A percentile compares a stretch with the other conserved stretches of the same genome.
Conservation (phyloP, 2,113 vertebrate genomes). For the Nothobranchius furzeri region DNA sequence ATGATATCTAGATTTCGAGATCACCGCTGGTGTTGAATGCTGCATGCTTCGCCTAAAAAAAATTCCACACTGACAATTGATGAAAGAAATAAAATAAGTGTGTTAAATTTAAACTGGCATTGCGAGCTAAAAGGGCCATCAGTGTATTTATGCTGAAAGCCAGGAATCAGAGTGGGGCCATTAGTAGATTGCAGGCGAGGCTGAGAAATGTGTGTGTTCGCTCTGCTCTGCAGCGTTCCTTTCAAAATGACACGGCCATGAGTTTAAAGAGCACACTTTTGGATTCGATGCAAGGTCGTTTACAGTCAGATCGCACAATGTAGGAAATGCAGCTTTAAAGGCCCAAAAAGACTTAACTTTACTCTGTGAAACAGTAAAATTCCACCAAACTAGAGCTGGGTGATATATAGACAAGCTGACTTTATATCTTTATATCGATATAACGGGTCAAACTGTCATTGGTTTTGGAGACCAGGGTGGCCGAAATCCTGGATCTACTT, state of each 20-base stretch:
- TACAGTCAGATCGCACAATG: background rate
- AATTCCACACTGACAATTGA: background rate
- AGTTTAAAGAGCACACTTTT: slow-evolving; percentile 20
- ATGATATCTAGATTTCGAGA: slow-evolving; percentile 12
- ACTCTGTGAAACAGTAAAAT: background rate
- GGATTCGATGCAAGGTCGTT: background rate
- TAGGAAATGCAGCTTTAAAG: background rate
- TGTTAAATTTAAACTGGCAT: slow-evolving; percentile 19
- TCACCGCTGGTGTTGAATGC: slow-evolving; percentile 3
- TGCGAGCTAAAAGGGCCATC: slow-evolving; percentile 19
- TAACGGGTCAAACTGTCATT: no score
- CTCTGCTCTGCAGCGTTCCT: background rate
- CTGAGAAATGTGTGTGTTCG: slow-evolving; percentile 5
- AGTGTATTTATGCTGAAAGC: slow-evolving; percentile 8
- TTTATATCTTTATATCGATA: no score
- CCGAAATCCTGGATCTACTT: no score
- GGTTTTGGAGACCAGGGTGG: no score
- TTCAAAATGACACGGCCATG: slow-evolving; percentile 3
- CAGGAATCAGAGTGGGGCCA: background rate
- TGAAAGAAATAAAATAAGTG: background rate
- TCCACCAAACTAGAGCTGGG: no score
- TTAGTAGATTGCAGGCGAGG: slow-evolving; percentile 21
- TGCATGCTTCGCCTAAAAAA: background rate
- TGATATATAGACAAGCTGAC: no score
- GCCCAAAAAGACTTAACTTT: background rate